Conservation (phyloP, 2,113 vertebrate genomes). For the Rhegmatorhina hoffmannsi region DNA sequence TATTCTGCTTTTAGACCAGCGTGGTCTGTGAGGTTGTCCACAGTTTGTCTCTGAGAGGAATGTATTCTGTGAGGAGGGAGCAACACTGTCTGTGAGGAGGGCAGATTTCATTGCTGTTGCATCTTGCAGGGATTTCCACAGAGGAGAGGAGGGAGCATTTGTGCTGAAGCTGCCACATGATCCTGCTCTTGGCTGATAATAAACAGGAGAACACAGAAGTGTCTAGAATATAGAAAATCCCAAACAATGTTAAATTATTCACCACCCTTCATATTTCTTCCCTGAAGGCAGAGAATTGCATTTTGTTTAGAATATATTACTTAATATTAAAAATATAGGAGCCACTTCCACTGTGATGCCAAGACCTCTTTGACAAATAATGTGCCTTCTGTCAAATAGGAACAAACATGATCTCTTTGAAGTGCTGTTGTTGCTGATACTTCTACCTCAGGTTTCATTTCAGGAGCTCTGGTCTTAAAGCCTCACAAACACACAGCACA, state of each 20-base stretch:
- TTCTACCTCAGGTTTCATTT: neutral
- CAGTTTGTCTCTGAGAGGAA: neutral
- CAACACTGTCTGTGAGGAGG: neutral
- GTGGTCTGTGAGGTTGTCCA: neutral
- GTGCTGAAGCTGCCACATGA: neutral
- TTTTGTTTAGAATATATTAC: neutral
- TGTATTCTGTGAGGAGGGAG: neutral
- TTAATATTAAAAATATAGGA: neutral
- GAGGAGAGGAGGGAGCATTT: neutral
- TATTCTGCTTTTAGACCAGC: neutral
- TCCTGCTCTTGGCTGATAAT: neutral
- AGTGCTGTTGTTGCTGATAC: neutral
- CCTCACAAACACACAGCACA: neutral
- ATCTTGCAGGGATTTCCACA: neutral
- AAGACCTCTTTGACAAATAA: neutral
- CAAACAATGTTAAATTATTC: neutral
- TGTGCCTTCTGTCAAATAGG: neutral
- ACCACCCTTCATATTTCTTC: neutral
- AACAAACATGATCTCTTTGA: neutral
- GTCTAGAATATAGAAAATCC: neutral
- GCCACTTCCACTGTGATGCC: neutral
- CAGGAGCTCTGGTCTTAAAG: neutral
- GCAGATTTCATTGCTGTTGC: neutral
- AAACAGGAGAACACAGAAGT: neutral
- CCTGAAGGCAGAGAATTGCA: neutral